Evolutionary conservation across 1,140 invertebrate genomes (phyloP).

Genomic region (Trichogramma pretiosum): DNA sequence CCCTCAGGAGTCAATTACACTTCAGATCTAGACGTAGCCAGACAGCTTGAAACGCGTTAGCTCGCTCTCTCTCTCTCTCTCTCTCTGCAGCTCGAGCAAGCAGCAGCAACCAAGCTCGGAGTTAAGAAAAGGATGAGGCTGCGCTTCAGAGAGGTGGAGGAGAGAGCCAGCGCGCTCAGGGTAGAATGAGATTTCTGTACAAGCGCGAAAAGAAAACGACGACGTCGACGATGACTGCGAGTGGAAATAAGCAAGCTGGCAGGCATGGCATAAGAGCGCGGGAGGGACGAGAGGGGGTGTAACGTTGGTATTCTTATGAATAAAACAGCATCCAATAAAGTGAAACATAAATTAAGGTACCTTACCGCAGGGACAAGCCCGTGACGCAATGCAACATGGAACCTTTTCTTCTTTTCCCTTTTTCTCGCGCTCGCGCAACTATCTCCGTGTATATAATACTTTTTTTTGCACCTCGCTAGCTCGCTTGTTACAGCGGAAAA

Average conservation of each 20-base stretch:
- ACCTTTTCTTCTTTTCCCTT: no score
- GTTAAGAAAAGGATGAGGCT: no score
- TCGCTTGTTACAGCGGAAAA: no score
- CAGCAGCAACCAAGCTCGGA: no score
- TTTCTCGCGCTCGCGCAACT: no score
- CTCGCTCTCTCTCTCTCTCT: not conserved
- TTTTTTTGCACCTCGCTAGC: no score
- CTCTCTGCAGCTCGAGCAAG: no score
- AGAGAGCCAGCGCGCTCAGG: not conserved
- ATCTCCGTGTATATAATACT: no score
- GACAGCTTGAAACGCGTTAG: slow-evolving; percentile 13
- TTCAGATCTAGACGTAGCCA: slow-evolving; percentile 17
- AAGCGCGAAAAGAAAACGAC: no score
- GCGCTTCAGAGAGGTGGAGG: no score
- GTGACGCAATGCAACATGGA: no score
- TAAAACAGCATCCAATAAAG: slow-evolving; percentile 22
- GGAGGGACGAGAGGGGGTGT: not conserved
- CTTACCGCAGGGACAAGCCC: slow-evolving; percentile 9
- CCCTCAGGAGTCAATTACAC: slow-evolving; percentile 23
- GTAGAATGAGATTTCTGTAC: not conserved
- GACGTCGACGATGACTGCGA: slow-evolving; percentile 10
- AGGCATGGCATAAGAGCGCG: not conserved
- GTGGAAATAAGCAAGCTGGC: not conserved
- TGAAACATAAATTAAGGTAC: slow-evolving; percentile 20
- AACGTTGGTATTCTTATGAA: slow-evolving; percentile 15